Base-by-base conservation (phyloP, 2,888 invertebrate species). In the Erebia ligea region DNA sequence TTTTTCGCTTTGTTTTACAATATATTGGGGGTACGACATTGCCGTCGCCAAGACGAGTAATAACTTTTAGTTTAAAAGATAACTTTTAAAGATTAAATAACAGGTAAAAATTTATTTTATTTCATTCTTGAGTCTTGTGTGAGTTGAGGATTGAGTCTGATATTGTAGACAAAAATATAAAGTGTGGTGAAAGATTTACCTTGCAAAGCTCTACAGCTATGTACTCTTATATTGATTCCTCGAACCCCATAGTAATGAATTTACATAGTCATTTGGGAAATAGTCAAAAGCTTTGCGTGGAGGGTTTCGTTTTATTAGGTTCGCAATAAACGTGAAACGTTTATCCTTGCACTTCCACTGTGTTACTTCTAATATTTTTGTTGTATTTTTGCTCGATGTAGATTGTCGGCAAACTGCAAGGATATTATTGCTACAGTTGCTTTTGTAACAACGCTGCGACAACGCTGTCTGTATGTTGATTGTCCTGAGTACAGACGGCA, bases 251-350 rank as follows among this genome's bases (percentile, higher is more conserved):
- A 57, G n/a, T 52, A 52, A 52, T 52, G 17, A 54, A 54, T 3
- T 50, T 50, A 45, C 42, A 10, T 50, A 19, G 57, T 34, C 57
- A 8, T 25, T 58, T 15, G 25, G 34, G 25, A 58, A 34, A 34
- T 34, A 34, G 57, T 58, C n/a, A 58, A 58, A 58, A 58, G 15
- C 25, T 58, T 58, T 34, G 15, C 8, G 57, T 2, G 2, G 15
- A 13, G 8, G 34, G 17, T 25, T 58, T 58, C 34, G n/a, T 34
- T 15, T 15, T 34, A 58, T 58, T 9, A 34, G 15, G 57, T 25
- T 59, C 42, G 17, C 59, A 42, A 59, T 59, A 17, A 42, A 34
- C 17, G 17, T 59, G 40, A 40, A 59, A 57, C 57, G 25, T 25
- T 57, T 19, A 25, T 57, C 57, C 25, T 25, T 57, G 25, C 57